Evolutionary conservation across 2,113 vertebrate genomes (phyloP), one percentile per base, ranked within the genome.

Genomic region (Microtus montanus): DNA sequence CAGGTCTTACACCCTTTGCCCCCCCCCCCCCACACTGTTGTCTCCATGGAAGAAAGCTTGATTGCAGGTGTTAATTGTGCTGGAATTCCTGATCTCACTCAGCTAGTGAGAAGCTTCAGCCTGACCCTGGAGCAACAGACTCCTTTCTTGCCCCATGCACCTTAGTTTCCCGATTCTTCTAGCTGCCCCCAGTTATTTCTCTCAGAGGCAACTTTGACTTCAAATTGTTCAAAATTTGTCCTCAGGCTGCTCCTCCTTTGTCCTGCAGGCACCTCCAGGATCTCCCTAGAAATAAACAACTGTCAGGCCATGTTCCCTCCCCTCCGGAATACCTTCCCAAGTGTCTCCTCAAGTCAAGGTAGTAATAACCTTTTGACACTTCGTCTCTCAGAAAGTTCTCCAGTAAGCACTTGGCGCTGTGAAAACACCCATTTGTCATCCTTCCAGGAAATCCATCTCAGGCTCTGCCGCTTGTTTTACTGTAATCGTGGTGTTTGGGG

Each of bases 391-490:
- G 93, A 98, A 98, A 98, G 66, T 92, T 93, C 96, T 97, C 95
- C 98, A 98, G 96, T 96, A 98, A 97, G 95, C 95, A 97, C 96
- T 97, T 96, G 96, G 87, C 95, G 93, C 92, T 94, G 96, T 79
- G 94, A 96, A 98, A 98, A 97, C 96, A 96, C 96, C 98, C 97
- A 97, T 89, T 94, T 97, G 97, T 97, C 97, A 98, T 97, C 95
- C 96, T 97, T 96, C 92, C 94, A 94, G 97, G 97, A 98, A 98
- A 96, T 98, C 97, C 96, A 97, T 78, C 97, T 98, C 96, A 89
- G 97, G 95, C 94, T 97, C 84, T 97, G 95, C 92, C 97, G 90
- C 88, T 89, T 98, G 89, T 98, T 98, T 98, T 97, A 97, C 92
- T 96, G 93, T 98, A 98, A 98, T 95, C 92, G 90, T 7, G 52